Evolutionary conservation across 2,113 vertebrate species (phyloP), one percentile per base, ranked within the genome.

Genomic region (Ceyx cyanopectus): DNA sequence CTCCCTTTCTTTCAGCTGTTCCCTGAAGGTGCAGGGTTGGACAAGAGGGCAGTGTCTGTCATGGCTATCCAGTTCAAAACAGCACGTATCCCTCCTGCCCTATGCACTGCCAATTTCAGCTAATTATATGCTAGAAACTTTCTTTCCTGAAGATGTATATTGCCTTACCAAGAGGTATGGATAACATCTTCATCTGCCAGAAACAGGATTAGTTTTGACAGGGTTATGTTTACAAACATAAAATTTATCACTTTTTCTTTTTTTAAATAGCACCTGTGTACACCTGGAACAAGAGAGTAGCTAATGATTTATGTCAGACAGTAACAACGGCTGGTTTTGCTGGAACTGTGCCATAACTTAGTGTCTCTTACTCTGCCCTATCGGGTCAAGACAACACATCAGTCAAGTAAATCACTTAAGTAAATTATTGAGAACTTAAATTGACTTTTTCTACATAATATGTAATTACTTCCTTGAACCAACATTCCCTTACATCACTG

Each of bases 151-250:
- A 98, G 98, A 96, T 34, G 34, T 82, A 56, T 87, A 61, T 92
- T 95, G 86, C 94, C 85, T 93, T 92, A 95, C 97, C 91, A 94
- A 98, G 94, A 69, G 77, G 74, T n/a, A 94, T 17, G 96, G 93
- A 96, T 98, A 97, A 98, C 97, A 97, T 98, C 94, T 94, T 95
- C 97, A 98, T 98, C 94, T 97, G 97, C 98, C 96, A 97, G 97
- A 95, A 97, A 97, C 97, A 95, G 96, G 96, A 96, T 97, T 93
- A 87, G 85, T 85, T 95, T 97, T 95, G 92, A 97, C 96, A 93
- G 97, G 96, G 96, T 93, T 94, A 96, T 97, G 97, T 98, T 98
- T 98, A 96, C 96, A 97, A 97, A 97, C 95, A 94, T 79, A 92
- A 90, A 92, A 95, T 96, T 96, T 94, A 97, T 96, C 80, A 87